Evolutionary conservation across 2,113 vertebrate genomes (phyloP), one percentile per base, ranked within the genome.

Genomic region (Cinclus cinclus): DNA sequence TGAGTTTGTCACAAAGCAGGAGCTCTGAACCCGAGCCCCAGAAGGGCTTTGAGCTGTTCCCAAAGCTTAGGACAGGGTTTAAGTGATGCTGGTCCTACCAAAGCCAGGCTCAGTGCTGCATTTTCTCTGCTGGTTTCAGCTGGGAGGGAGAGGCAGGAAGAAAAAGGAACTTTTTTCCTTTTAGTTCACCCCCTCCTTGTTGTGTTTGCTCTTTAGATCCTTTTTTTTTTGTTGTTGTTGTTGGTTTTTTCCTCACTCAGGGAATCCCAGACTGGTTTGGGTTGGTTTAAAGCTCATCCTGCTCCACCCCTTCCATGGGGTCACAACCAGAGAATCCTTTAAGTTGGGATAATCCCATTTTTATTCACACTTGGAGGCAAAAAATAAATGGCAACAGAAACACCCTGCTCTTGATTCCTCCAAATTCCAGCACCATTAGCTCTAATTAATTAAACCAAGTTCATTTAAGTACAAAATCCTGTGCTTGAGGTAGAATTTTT

Each of bases 361-460:
- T 35, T 15, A 18, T 18, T 42, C 7, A 0, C 33, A 4, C 2
- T 14, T 39, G 42, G 50, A 50, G 27, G 27, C 15, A 18, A 21
- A 27, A n/a, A 20, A 17, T 13, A 4, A 6, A 3, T n/a, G 33
- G 27, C 37, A 10, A 1, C 3, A 47, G 44, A 4, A 63, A 2
- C 16, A 3, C 11, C 71, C 68, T 41, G 35, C 10, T 21, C 19
- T 47, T 15, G 31, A 3, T 15, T 56, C 46, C 20, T 53, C 33
- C 35, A 3, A 13, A 6, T 27, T 11, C 33, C 7, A 20, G 1
- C 16, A 0, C 59, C 31, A 0, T 18, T 7, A 31, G 20, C 49
- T 81, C 13, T 15, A 14, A 5, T 8, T 44, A 27, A 16, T 53
- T 13, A 37, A 65, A 8, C 25, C 17, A 13, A 46, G 7, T 33